Percentiles rank a stretch among this genome's conserved stretches.
phyloP scores from a whole-genome alignment of 2,113 vertebrate species.

The Reinhardtius hippoglossoides region DNA sequence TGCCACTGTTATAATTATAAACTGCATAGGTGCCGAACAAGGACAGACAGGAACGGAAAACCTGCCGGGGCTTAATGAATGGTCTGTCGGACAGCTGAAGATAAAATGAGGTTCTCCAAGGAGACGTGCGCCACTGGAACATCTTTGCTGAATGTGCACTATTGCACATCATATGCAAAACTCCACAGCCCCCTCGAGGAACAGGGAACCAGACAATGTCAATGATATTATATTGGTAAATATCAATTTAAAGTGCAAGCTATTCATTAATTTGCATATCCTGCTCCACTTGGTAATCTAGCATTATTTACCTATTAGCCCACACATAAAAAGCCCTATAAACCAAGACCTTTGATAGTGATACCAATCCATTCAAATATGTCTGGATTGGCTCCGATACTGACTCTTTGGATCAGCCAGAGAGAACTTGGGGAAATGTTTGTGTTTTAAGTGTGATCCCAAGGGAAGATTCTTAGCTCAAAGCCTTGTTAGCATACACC shows the following conservation, averaged over 20 bases:
- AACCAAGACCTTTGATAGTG: background rate
- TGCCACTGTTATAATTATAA: background rate
- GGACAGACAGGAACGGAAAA: background rate
- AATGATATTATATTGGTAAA: background rate
- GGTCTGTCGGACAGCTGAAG: conserved; percentile 3
- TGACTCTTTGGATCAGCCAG: background rate
- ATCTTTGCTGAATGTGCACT: conserved; percentile 12
- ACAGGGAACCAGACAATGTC: background rate
- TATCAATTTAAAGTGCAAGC: background rate
- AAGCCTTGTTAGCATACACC: background rate
- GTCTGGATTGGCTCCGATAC: background rate
- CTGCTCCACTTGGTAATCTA: background rate
- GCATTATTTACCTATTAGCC: background rate
- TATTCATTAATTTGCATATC: background rate
- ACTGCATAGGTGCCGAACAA: background rate
- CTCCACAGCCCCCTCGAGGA: background rate
- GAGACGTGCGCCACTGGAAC: background rate
- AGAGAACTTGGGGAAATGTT: background rate
- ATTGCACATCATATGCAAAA: background rate
- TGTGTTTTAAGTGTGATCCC: background rate
- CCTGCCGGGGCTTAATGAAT: conserved; percentile 4
- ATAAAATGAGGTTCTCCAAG: background rate
- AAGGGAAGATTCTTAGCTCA: background rate
- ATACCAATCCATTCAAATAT: background rate
- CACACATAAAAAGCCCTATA: background rate